Evolutionary conservation across 2,888 invertebrate species (phyloP).

Genomic region (Drosophila nr. medialis): DNA sequence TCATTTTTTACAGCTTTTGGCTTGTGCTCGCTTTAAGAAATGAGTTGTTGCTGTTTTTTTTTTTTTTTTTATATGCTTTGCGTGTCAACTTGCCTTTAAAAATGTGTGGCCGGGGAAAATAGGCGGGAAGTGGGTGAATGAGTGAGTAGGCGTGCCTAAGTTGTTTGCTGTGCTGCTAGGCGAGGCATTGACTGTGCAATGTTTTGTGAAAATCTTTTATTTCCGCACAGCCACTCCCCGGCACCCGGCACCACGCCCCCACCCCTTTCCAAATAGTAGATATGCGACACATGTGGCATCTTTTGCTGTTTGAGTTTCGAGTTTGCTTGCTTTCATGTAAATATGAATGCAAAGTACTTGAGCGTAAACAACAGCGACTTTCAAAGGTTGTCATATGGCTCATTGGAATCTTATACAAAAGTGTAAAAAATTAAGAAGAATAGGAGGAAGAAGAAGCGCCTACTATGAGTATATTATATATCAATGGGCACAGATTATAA

Average conservation of each 20-base stretch:
- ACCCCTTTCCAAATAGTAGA: neutral
- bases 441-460: neutral
- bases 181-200: constrained; percentile 66
- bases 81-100: constrained; percentile 77
- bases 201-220: constrained; percentile 76
- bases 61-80: constrained; percentile 56
- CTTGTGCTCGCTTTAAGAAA: constrained; percentile 66
- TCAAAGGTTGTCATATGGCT: constrained; percentile 40
- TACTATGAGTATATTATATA: neutral
- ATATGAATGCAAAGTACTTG: constrained; percentile 70
- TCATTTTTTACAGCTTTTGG: constrained; percentile 77
- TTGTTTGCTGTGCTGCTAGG: constrained; percentile 61
- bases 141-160: constrained; percentile 45
- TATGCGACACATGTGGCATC: constrained; percentile 41
- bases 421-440: neutral
- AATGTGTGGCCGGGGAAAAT: constrained; percentile 7
- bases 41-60: constrained; percentile 32
- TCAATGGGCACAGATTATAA: constrained; percentile 1
- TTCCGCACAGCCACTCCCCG: constrained; percentile 44
- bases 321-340: constrained; percentile 53
- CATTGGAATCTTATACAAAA: constrained; percentile 39
- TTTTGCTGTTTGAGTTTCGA: constrained; percentile 50
- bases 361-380: constrained; percentile 51
- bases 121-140: neutral
- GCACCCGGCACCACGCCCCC: neutral